Base-by-base conservation (phyloP, 2,797 vertebrate species). In the Myiotriccus ornatus region DNA sequence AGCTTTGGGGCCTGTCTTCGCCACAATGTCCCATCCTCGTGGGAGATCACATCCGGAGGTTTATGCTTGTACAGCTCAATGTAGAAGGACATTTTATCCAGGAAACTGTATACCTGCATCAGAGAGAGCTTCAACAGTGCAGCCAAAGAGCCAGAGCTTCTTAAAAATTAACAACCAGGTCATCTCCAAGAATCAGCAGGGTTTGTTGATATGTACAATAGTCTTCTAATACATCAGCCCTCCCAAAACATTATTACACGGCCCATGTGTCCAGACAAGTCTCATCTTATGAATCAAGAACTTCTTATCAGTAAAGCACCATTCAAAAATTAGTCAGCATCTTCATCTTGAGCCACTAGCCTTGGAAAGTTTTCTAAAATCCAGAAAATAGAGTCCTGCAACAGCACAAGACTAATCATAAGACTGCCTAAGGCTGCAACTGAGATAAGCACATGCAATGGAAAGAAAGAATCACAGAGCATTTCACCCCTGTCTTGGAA, bases 11-110 rank as follows among this genome's bases (percentile, higher is more conserved):
- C 96, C 93, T 98, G 99, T 84, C 99, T 99, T 85, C 98, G 98
- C 99, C 99, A 99, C 50, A 99, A 97, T 0, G 99, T 99, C 94
- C 99, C 99, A 0, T 99, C 99, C 34, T 99, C 99, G 6, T 99
- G 98, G 37, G 99, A 98, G 87, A 99, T 74, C 59, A 99, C 98
- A 21, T 99, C 99, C 3, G 97, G 98, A 37, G 99, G 99, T 77
- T 99, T 99, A 68, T 98, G 98, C 89, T 99, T 99, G 97, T 99
- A 99, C 81, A 99, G 97, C 91, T 99, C 99, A 1, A 99, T 99
- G 90, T 99, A 99, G 96, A 99, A 99, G 16, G 98, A 99, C 99
- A 99, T 99, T 96, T 99, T 99, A 96, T 99, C 99, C 97, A 99
- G 97, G 96, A 99, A 99, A 89, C 98, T 99, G 96, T 99, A 99